A percentile compares a stretch with the other conserved stretches of the same genome.
These are phyloP conservation scores for Sparus aurata DNA, from an alignment of 2,797 vertebrate species.

Conservation along the genomic window DNA sequence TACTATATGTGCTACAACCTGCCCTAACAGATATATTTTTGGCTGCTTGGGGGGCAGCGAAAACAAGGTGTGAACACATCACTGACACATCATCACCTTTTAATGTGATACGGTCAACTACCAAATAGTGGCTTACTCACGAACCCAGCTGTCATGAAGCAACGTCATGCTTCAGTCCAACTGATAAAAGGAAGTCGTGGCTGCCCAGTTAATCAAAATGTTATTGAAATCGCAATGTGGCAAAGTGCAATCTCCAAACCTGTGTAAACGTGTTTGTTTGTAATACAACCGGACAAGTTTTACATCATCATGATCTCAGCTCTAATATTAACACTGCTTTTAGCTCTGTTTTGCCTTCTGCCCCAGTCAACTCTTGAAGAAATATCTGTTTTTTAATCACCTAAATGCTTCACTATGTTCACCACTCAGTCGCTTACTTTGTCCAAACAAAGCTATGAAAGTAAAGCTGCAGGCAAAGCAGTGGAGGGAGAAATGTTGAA, in stretches of 20 bases:
- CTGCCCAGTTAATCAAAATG: too few species aligned
- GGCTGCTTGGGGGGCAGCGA: neutral
- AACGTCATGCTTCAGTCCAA: neutral
- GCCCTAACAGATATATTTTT: neutral
- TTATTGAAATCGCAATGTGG: too few species aligned
- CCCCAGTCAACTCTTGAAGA: neutral
- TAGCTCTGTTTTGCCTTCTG: neutral
- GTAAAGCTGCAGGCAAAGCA: neutral
- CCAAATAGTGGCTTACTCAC: neutral
- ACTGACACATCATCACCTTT: neutral
- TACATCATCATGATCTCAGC: too few species aligned
- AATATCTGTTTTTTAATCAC: neutral
- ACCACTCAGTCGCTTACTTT: neutral
- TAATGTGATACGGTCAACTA: neutral
- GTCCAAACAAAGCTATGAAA: neutral
- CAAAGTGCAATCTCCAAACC: too few species aligned
- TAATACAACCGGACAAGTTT: too few species aligned
- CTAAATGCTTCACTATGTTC: constrained; percentile 3
- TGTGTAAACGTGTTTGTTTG: too few species aligned
- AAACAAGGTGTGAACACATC: neutral
- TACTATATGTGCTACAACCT: neutral
- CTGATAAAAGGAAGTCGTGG: neutral
- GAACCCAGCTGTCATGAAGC: neutral
- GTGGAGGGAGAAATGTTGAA: neutral
- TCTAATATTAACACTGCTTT: neutral